Conservation (phyloP, 2,888 invertebrate genomes). For the Cyclophora punctaria region DNA sequence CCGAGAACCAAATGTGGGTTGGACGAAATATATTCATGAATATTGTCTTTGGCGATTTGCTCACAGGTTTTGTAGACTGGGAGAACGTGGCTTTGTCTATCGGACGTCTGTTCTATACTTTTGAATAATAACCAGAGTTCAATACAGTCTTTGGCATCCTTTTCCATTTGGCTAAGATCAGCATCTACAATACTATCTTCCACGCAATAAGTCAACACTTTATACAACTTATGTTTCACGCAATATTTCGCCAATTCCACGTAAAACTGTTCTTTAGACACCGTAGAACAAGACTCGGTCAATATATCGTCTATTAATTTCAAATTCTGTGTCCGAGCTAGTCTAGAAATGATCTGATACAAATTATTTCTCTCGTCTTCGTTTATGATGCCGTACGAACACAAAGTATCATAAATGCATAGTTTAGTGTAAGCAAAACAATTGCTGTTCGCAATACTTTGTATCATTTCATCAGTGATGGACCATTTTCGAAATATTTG, state of each 20-base stretch:
- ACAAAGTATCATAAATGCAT: slow-evolving; percentile 75
- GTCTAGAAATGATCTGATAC: slow-evolving; percentile 73
- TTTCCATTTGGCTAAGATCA: slow-evolving; percentile 54
- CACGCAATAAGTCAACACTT: slow-evolving; percentile 69
- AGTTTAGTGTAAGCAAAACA: slow-evolving; percentile 71
- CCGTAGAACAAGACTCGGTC: slow-evolving; percentile 60
- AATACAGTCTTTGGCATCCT: slow-evolving; percentile 66
- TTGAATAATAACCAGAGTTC: slow-evolving; percentile 71
- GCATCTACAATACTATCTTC: slow-evolving; percentile 59
- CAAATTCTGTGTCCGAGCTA: slow-evolving; percentile 74
- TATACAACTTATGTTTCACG: slow-evolving; percentile 66
- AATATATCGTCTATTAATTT: slow-evolving; percentile 73
- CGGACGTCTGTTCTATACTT: slow-evolving; percentile 69
- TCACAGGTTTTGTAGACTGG: slow-evolving; percentile 72
- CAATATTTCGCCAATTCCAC: slow-evolving; percentile 70
- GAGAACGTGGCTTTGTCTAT: slow-evolving; percentile 65
- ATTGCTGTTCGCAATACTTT: slow-evolving; percentile 56
- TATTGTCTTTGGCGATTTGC: slow-evolving; percentile 69
- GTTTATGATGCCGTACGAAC: slow-evolving; percentile 78
- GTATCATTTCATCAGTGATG: slow-evolving; percentile 76
- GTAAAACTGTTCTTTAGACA: slow-evolving; percentile 67
- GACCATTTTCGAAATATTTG: slow-evolving; percentile 71
- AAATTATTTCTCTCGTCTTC: slow-evolving; percentile 73
- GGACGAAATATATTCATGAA: slow-evolving; percentile 68
- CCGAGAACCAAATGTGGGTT: slow-evolving; percentile 76